These are phyloP conservation scores for Mus minutoides DNA, from an alignment of 2,797 vertebrate genomes.

Conservation along the genomic window DNA sequence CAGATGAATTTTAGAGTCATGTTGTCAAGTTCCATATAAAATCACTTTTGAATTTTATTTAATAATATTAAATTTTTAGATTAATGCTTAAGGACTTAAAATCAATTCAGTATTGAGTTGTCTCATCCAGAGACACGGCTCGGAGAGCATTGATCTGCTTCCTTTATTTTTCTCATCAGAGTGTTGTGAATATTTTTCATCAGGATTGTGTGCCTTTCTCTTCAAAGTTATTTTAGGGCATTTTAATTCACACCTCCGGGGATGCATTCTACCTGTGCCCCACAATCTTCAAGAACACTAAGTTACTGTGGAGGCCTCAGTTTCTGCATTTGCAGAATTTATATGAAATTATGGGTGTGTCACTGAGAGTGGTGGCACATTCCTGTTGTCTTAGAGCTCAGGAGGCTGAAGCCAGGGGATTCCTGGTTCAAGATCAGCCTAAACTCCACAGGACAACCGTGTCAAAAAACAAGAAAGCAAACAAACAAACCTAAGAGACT, in stretches of 20 bases:
- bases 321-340: background rate
- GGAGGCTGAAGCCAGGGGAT: background rate
- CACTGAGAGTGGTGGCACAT: background rate
- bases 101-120: conserved; percentile 42
- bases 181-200: conserved; percentile 25
- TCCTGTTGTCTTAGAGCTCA: background rate
- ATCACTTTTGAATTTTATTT: conserved; percentile 56
- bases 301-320: background rate
- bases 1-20: conserved; percentile 59
- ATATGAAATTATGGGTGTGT: background rate
- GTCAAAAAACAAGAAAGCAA: background rate
- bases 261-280: background rate
- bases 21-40: conserved; percentile 56
- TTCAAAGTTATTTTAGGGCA: background rate
- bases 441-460: background rate
- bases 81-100: conserved; percentile 63
- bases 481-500: background rate
- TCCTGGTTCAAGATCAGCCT: background rate
- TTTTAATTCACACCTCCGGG: background rate
- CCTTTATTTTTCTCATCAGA: conserved; percentile 16
- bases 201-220: background rate
- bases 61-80: conserved; percentile 62
- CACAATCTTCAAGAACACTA: too few relatives aligned
- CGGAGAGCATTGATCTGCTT: conserved; percentile 6
- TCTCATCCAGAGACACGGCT: conserved; percentile 35